Evolutionary conservation across 53 echinoderm and acorn worm species (phyloP).

Genomic region (Arbacia lixula): DNA sequence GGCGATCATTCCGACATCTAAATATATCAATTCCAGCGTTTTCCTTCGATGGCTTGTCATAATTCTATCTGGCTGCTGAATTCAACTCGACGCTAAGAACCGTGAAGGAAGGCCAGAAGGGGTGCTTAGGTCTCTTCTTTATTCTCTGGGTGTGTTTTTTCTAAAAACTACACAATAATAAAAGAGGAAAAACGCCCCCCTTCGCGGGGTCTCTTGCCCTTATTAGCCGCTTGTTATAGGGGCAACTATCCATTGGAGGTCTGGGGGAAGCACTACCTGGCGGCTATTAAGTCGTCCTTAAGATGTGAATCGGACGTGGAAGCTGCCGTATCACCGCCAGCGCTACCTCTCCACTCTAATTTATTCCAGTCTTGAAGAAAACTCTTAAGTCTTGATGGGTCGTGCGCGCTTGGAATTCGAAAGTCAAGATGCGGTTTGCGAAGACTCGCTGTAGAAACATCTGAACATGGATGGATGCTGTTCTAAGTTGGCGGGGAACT

Average conservation of each 20-base stretch:
- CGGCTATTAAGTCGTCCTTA: conserved; percentile 60
- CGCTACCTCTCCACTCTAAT: conserved; percentile 20
- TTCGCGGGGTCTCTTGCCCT: conserved; percentile 25
- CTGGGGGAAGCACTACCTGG: conserved; percentile 34
- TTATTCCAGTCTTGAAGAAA: conserved; percentile 44
- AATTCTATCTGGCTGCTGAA: conserved; percentile 15
- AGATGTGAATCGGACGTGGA: conserved; percentile 35
- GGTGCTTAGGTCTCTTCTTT: not conserved
- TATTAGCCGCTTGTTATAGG: conserved; percentile 41
- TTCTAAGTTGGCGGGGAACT: not conserved
- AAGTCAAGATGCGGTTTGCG: conserved; percentile 34
- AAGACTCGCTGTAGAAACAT: conserved; percentile 14
- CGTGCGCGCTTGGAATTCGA: conserved; percentile 44
- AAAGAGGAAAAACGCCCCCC: not conserved
- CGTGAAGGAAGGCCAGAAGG: conserved; percentile 22
- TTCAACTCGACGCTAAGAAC: conserved; percentile 15
- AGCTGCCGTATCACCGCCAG: conserved; percentile 52
- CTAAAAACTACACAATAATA: not conserved
- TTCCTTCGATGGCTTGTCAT: conserved; percentile 34
- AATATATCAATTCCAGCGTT: conserved; percentile 55
- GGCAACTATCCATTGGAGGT: conserved; percentile 40
- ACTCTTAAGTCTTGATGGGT: conserved; percentile 47
- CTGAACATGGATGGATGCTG: not conserved
- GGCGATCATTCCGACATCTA: conserved; percentile 36
- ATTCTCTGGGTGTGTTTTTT: not conserved